Percentiles rank a stretch among this genome's conserved stretches.
Evolutionary conservation across 2,888 invertebrate genomes (phyloP).

Genomic region (Ectemnius continuus): DNA sequence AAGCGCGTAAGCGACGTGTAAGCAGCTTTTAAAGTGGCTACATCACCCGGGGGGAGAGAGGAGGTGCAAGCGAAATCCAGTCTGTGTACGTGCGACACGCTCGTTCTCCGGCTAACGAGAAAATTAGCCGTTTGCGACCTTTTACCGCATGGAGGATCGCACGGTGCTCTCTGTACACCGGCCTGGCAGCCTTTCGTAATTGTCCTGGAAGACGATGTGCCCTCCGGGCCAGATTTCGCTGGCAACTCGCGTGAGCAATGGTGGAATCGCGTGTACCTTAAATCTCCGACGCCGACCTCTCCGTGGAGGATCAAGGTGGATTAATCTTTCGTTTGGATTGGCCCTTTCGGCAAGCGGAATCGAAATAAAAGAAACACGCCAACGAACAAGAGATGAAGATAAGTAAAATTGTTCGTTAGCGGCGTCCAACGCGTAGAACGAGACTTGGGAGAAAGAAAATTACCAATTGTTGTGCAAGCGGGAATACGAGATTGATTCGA

Average conservation of each 20-base stretch:
- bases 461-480: background rate
- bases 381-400: background rate
- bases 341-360: background rate
- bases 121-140: conserved; percentile 55
- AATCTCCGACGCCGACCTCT: conserved; percentile 10
- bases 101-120: conserved; percentile 51
- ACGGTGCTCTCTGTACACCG: conserved; percentile 2
- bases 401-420: background rate
- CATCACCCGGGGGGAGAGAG: background rate
- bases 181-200: conserved; percentile 25
- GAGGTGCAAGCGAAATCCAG: conserved; percentile 15
- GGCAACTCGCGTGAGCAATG: conserved; percentile 45
- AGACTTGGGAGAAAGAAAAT: background rate
- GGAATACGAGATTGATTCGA: background rate
- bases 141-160: conserved; percentile 33
- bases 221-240: background rate
- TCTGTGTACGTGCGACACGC: conserved; percentile 21
- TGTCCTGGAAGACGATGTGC: conserved; percentile 16
- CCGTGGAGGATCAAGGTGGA: background rate
- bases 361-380: conserved; percentile 5
- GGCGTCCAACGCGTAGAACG: background rate
- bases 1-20: conserved; percentile 41
- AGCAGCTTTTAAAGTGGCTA: conserved; percentile 43
- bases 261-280: conserved; percentile 44
- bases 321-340: conserved; percentile 12